Evolutionary conservation across 2,797 vertebrate genomes (phyloP), one percentile per base, ranked within the genome.

Genomic region (Pantherophis alleghaniensis): DNA sequence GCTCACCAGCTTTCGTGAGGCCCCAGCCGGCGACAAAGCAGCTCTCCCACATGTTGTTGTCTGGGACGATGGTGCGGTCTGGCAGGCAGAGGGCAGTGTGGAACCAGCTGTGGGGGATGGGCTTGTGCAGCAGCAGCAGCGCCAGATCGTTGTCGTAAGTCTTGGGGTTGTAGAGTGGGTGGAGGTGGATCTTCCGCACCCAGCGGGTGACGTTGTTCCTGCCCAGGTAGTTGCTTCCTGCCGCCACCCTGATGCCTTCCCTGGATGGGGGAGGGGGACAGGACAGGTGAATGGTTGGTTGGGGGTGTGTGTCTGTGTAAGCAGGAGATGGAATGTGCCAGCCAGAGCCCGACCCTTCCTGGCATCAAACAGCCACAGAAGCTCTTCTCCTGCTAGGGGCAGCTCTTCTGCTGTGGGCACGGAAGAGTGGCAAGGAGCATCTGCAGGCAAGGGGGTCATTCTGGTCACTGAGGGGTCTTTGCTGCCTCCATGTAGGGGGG

Each of bases 71-170:
- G 0, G 95, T 95, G 69, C 92, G 95, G 0, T 96, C 93, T 0
- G 98, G 98, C 93, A 98, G 97, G 96, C 98, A 98, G 93, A 98
- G 96, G 4, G 98, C 97, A 87, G 95, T 96, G 96, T 98, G 97
- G 93, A 95, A 96, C 92, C 97, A 95, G 83, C 97, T 98, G 95
- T 98, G 98, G 7, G 1, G 74, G 74, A 98, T 93, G 5, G 98
- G 95, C 28, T 22, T 90, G 0, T 63, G 94, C 83, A 98, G 97
- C 91, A 22, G 97, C 47, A 97, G 1, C 11, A 97, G 96, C 0
- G 97, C 97, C 0, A 97, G 95, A 93, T 97, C 97, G 0, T 97
- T 96, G 74, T 95, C 42, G 14, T 95, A 97, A 42, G 96, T 97
- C 11, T 94, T 95, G 0, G 92, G 9, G 0, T 6, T 63, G 92